A percentile compares a stretch with the other conserved stretches of the same genome.
These are phyloP conservation scores for Dendrolimus pini DNA, from an alignment of 2,888 invertebrate genomes.

Conservation along the genomic window DNA sequence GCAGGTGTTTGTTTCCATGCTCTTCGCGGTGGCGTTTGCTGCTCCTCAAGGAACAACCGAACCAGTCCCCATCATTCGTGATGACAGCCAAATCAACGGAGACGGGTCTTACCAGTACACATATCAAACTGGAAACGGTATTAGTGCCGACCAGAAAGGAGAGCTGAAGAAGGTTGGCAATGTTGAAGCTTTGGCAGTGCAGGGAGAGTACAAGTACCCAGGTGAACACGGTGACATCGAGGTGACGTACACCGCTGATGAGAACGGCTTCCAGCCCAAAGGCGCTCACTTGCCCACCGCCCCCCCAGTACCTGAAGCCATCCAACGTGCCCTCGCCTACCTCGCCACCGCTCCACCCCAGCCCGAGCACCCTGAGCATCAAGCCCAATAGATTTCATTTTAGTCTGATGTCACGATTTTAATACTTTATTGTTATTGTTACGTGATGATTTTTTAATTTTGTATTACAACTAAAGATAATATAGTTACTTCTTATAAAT, in stretches of 20 bases:
- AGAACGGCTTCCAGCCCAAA: conserved; percentile 82
- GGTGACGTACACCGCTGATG: conserved; percentile 81
- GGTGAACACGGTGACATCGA: conserved; percentile 80
- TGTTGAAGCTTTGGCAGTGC: conserved; percentile 72
- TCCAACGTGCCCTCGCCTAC: conserved; percentile 80
- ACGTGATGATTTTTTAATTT: conserved; percentile 40
- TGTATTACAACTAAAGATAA: conserved; percentile 27
- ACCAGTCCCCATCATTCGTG: conserved; percentile 73
- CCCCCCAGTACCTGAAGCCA: conserved; percentile 83
- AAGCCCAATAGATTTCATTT: conserved; percentile 35
- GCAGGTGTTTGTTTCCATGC: conserved; percentile 55
- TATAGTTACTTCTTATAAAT: conserved; percentile 7
- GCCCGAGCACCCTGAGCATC: conserved; percentile 18
- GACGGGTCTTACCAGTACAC: conserved; percentile 79
- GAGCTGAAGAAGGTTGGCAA: conserved; percentile 77
- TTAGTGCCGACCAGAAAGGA: conserved; percentile 77
- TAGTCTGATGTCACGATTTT: conserved; percentile 31
- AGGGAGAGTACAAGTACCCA: conserved; percentile 81
- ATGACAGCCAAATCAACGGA: conserved; percentile 75
- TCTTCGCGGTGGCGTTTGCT: conserved; percentile 47
- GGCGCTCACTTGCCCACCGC: conserved; percentile 80
- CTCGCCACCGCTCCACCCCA: conserved; percentile 79
- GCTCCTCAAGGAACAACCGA: conserved; percentile 57
- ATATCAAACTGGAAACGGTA: conserved; percentile 82
- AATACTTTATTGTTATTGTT: conserved; percentile 22